Evolutionary conservation across 2,113 vertebrate genomes (phyloP), one percentile per base, ranked within the genome.

Genomic region (Cyprinus carpio): DNA sequence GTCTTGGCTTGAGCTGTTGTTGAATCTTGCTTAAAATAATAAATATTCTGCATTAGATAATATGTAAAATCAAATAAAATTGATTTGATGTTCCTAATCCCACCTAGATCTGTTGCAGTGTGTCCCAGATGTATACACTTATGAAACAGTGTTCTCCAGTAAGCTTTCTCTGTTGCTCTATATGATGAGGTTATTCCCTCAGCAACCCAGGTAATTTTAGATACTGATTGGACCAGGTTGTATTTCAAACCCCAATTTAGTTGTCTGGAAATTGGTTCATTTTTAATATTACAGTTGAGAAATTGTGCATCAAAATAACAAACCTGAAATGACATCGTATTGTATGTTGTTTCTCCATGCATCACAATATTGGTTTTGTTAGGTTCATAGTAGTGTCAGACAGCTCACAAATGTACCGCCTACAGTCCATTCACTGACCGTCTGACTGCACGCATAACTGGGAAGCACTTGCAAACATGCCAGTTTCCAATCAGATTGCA

Each of bases 101-200:
- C 46, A 54, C 25, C 49, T 31, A 1, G 15, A 51, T 54, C 27
- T 54, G 25, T 76, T 29, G 46, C 25, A 20, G 15, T 54, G 25
- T 15, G 3, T 76, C 75, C 16, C 49, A 49, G 46, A 29, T 75
- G 72, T 75, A 18, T 27, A 49, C 2, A 64, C 20, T 60, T 60
- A 65, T 67, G 15, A 67, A 67, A 67, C 62, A 0, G 12, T 65
- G 25, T 29, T 29, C 62, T 65, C 62, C 27, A 29, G 56, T 2
- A 75, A 75, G 25, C 74, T 51, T 75, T 51, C 15, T 43, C 12
- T 75, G 43, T 75, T 75, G 25, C 43, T 51, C 43, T 27, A 2
- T 54, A 51, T 76, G 27, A 76, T 54, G 46, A 54, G 74, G 27
- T 54, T 56, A 76, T 76, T 76, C 51, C 27, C 75, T 76, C 75